Evolutionary conservation across 2,888 invertebrate species (phyloP), one percentile per base, ranked within the genome.

Genomic region (Nephrotoma flavescens): DNA sequence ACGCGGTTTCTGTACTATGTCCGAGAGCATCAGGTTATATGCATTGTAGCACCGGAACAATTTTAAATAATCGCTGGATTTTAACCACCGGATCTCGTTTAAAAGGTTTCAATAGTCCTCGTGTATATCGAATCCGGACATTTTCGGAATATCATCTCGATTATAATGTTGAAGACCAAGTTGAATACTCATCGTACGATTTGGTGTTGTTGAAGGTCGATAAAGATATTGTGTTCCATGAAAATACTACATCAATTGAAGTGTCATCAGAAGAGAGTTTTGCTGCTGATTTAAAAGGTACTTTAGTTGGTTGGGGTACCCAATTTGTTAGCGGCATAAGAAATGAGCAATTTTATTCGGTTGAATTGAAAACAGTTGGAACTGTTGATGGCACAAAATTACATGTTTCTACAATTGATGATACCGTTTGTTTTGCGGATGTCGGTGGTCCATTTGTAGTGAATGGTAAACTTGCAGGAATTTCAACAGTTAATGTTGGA

Each of bases 21-120:
- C 85, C 85, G 1, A 42, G 85, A 41, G 4, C 12, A 7, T 4
- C 4, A 42, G 85, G 85, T 0, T n/a, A 42, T n/a, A 41, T 12
- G 6, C 85, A 85, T 42, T 6, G 7, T 15, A 42, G 85, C 15
- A 88, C 88, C 89, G 12, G 89, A 84, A 87, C 89, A 90, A 42
- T 89, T 87, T 87, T 90, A 88, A 83, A 41, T n/a, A 83, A 83
- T 6, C 41, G 83, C 0, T 83, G 83, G 83, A 41, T 83, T 41
- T 12, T 83, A 83, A 83, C 83, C 6, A 42, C 83, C 0, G 83
- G 41, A 41, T 42, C 41, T 0, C 41, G 83, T 6, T 6, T 42
- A 41, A 6, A 83, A 83, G n/a, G 6, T 41, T 83, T 83, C n/a
- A 83, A 12, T n/a, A 6, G 9, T 83, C 83, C 83, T 41, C 41